Evolutionary conservation across 2,888 invertebrate species (phyloP), one percentile per base, ranked within the genome.

Genomic region (Sipha maydis): DNA sequence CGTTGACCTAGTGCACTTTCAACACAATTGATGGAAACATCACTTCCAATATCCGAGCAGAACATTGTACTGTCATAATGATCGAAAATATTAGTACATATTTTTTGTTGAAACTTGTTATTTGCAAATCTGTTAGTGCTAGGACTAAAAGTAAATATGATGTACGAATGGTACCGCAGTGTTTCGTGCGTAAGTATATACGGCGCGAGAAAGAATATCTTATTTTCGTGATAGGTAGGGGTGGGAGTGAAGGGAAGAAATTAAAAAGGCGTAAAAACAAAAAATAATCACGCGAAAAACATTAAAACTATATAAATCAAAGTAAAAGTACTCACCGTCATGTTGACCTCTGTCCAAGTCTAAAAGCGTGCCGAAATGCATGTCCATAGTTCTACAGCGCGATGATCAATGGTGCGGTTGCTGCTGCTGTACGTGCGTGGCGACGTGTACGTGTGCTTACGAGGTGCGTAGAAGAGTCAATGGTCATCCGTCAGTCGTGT

Each of bases 321-420:
- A 1, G 8, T 11, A 41, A 41, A 25, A 9, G 9, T 11, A n/a
- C 75, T 88, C 41, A 88, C 86, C 80, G 41, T 25, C 41, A 38
- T 78, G 80, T 79, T 61, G 79, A 73, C 28, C 73, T 38, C 79
- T 73, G 80, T 88, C 86, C 86, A 82, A 80, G 31, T 80, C 75
- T 61, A 88, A 75, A 1, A 88, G 41, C 9, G 73, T 82, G 11
- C 80, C 41, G 34, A 80, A 88, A 80, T 86, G 79, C 79, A 86
- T 80, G 69, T 85, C 80, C 86, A 80, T 88, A 3, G 11, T n/a
- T 11, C 25, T n/a, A 9, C 25, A 7, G 28, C 11, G 5, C 69
- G 28, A 28, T 69, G 69, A 41, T 41, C 48, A 48, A 48, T 48
- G 8, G 28, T 69, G 3, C 69, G 69, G 69, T 28, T 28, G 69